Percentiles rank a stretch among this genome's conserved stretches.
These are phyloP conservation scores for Caiman crocodilus DNA, from an alignment of 2,797 vertebrate genomes.

Conservation along the genomic window DNA sequence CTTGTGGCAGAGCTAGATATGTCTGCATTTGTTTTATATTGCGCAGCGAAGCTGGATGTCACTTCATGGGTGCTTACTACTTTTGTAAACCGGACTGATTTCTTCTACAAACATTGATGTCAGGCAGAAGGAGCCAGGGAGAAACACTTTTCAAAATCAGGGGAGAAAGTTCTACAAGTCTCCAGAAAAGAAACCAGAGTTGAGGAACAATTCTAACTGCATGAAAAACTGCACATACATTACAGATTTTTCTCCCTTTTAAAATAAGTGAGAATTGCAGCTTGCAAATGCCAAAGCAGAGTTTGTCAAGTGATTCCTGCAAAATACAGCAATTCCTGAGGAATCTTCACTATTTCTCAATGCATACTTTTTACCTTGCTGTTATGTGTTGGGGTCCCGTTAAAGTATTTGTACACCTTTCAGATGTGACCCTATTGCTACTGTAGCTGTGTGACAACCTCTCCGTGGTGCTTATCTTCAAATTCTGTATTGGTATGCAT, in stretches of 20 bases:
- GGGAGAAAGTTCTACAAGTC: neutral
- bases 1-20: neutral
- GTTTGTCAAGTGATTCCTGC: no score
- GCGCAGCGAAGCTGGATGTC: neutral
- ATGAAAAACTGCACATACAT: neutral
- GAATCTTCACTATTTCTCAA: no score
- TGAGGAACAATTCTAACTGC: neutral
- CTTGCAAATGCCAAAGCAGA: constrained; percentile 7
- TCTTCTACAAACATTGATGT: neutral
- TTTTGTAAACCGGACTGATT: neutral
- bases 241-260: neutral
- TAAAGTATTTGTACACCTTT: no score
- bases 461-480: no score
- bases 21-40: neutral
- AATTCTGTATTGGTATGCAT: no score
- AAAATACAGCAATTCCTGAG: no score
- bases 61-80: neutral
- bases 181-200: neutral
- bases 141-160: neutral
- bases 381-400: no score
- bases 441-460: no score
- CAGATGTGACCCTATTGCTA: no score
- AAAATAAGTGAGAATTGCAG: neutral
- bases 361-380: no score
- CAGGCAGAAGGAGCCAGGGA: neutral